Evolutionary conservation across 2,888 invertebrate genomes (phyloP).

Genomic region (Schizotus pectinicornis): DNA sequence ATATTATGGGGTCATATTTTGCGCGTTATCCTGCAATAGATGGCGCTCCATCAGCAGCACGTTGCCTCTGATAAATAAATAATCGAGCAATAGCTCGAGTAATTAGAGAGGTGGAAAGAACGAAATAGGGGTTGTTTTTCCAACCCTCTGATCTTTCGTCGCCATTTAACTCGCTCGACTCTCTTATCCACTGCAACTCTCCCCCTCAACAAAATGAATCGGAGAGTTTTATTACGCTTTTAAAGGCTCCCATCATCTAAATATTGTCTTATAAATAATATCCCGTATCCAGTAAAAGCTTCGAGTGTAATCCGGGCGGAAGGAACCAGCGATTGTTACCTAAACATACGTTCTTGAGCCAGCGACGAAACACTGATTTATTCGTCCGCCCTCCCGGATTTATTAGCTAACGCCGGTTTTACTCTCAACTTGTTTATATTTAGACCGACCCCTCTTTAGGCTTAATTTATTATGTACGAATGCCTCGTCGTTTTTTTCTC

Average conservation of each 20-base stretch:
- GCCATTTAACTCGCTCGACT: conserved; percentile 7
- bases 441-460: conserved; percentile 14
- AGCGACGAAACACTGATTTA: conserved; percentile 21
- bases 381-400: conserved; percentile 16
- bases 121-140: too few relatives aligned
- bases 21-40: too few relatives aligned
- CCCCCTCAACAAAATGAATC: conserved; percentile 16
- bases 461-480: conserved; percentile 22
- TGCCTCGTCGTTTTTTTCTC: conserved; percentile 18
- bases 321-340: conserved; percentile 14
- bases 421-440: conserved; percentile 25
- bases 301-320: conserved; percentile 32
- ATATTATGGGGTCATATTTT: too few relatives aligned
- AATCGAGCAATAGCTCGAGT: too few relatives aligned
- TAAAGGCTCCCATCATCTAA: conserved; percentile 53
- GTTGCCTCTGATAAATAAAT: too few relatives aligned
- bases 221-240: conserved; percentile 52
- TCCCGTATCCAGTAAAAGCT: conserved; percentile 48
- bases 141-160: too few relatives aligned
- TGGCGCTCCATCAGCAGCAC: too few relatives aligned
- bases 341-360: conserved; percentile 22
- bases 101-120: too few relatives aligned
- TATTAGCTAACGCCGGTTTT: conserved; percentile 15
- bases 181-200: conserved; percentile 1
- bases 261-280: conserved; percentile 56